Evolutionary conservation across 2,888 invertebrate species (phyloP).

Genomic region (Latrodectus hesperus): DNA sequence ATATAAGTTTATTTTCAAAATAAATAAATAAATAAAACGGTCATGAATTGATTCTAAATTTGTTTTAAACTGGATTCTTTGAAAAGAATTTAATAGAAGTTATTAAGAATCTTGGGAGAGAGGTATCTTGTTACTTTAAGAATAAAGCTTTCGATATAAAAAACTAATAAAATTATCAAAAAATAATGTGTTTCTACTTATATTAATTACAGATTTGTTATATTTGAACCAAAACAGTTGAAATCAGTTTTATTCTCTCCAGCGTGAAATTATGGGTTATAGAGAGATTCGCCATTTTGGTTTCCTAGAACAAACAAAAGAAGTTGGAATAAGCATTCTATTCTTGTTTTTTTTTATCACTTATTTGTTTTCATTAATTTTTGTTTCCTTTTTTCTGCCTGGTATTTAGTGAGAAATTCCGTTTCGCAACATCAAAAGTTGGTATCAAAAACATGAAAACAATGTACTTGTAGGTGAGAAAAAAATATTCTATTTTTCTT

Average conservation of each 20-base stretch:
- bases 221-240: not conserved
- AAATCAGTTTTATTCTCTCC: not conserved
- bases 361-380: slow-evolving; percentile 2
- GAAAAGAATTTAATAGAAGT: no score
- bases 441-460: not conserved
- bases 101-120: no score
- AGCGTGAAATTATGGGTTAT: slow-evolving; percentile 22
- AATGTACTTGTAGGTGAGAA: not conserved
- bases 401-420: slow-evolving; percentile 17
- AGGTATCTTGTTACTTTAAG: no score
- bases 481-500: not conserved
- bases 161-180: no score
- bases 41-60: no score
- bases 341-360: not conserved
- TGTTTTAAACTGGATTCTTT: no score
- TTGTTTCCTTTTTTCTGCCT: slow-evolving; percentile 8
- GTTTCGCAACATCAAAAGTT: slow-evolving; percentile 27
- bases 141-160: no score
- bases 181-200: not conserved
- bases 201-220: slow-evolving; percentile 41
- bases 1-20: no score
- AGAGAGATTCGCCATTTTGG: not conserved
- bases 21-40: no score
- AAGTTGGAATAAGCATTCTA: slow-evolving; percentile 19
- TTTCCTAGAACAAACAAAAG: slow-evolving; percentile 13